phyloP scores from a whole-genome alignment of 1,140 invertebrate genomes.

The Anoplolepis gracilipes region DNA sequence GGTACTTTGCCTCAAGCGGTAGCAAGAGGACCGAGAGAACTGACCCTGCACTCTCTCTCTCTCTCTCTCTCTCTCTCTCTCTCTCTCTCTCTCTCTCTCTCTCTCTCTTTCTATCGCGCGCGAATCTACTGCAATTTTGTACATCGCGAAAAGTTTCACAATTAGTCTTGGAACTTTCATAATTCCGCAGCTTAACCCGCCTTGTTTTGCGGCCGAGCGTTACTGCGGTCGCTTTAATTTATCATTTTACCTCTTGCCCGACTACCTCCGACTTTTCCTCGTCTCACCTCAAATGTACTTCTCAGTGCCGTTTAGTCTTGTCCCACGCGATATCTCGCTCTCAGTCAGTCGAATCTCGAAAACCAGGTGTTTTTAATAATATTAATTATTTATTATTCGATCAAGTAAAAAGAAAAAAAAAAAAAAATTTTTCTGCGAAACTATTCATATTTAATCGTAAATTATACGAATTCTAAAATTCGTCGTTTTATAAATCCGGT shows the following conservation, averaged over 20 bases:
- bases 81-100: not conserved
- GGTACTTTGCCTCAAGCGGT: slow-evolving; percentile 13
- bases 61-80: slow-evolving; percentile 14
- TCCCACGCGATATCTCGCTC: slow-evolving; percentile 12
- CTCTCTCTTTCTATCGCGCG: not conserved
- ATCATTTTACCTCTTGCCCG: slow-evolving; percentile 76
- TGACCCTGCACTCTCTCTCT: slow-evolving; percentile 14
- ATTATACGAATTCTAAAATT: not conserved
- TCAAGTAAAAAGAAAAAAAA: not conserved
- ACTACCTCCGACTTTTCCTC: slow-evolving; percentile 15
- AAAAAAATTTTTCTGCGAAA: not conserved
- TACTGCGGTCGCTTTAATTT: slow-evolving; percentile 78
- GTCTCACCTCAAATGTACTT: not conserved
- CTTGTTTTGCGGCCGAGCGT: slow-evolving; percentile 79
- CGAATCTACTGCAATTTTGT: slow-evolving; percentile 75
- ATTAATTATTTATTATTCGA: slow-evolving; percentile 11
- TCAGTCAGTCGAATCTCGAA: slow-evolving; percentile 27
- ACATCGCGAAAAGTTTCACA: slow-evolving; percentile 82
- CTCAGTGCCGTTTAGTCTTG: not conserved
- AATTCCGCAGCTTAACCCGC: slow-evolving; percentile 80
- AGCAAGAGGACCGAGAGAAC: slow-evolving; percentile 43
- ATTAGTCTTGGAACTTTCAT: slow-evolving; percentile 84
- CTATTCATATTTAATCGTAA: not conserved
- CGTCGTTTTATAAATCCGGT: not conserved
- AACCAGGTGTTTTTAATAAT: not conserved